Conservation (phyloP, 2,888 invertebrate species). For the Noctua fimbriata region DNA sequence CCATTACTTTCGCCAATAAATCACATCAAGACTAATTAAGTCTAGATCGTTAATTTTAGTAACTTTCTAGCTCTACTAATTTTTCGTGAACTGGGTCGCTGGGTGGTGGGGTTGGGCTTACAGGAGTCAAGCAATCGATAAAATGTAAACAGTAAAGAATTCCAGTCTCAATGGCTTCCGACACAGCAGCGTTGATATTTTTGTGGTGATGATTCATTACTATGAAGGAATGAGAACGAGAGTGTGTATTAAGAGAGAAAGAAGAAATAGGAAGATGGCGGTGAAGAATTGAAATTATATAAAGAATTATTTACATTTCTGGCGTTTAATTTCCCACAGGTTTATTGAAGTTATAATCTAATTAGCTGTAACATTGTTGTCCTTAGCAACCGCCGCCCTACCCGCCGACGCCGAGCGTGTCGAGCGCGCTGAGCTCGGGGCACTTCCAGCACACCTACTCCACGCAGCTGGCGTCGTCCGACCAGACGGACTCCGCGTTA, state of each 20-base stretch:
- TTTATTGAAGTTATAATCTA: background rate
- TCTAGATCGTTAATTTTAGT: background rate
- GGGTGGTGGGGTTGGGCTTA: too few species aligned
- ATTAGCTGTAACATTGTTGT: background rate
- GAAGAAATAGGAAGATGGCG: background rate
- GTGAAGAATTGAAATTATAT: background rate
- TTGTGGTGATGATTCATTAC: background rate
- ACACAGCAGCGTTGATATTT: background rate
- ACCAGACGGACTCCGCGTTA: constrained; percentile 79
- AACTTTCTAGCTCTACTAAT: background rate
- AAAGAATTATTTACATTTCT: background rate
- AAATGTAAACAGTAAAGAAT: background rate
- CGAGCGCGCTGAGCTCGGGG: constrained; percentile 77
- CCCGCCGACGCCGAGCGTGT: constrained; percentile 87
- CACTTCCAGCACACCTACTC: constrained; percentile 83
- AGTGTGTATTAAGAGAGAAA: background rate
- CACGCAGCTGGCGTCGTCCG: constrained; percentile 73
- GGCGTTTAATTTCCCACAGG: background rate
- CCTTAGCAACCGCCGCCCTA: constrained; percentile 81
- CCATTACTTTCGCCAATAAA: constrained; percentile 32
- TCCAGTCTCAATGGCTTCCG: background rate
- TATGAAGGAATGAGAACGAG: background rate
- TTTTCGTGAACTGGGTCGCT: background rate
- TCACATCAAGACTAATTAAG: constrained; percentile 20
- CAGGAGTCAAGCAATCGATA: background rate